These are phyloP conservation scores for Antheraea pernyi DNA, from an alignment of 1,140 invertebrate genomes.

Conservation along the genomic window DNA sequence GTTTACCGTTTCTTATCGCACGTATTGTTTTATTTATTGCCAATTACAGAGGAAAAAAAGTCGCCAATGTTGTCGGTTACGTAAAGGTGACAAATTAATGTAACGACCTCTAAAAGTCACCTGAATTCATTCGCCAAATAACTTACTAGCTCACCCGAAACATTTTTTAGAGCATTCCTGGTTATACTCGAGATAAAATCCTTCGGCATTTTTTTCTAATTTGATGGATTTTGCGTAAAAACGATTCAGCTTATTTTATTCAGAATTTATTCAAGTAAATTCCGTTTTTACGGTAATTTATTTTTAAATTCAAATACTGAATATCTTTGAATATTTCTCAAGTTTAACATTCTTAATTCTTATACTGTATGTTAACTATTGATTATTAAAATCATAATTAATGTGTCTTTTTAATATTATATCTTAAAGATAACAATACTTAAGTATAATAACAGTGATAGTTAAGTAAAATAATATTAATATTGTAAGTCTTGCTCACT, in stretches of 20 bases:
- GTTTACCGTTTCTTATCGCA: neutral
- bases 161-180: constrained; percentile 14
- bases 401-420: too few relatives aligned
- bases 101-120: neutral
- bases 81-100: neutral
- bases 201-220: constrained; percentile 18
- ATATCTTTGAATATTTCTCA: too few relatives aligned
- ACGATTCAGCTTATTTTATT: neutral
- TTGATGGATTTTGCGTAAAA: constrained; percentile 16
- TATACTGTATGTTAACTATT: too few relatives aligned
- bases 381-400: too few relatives aligned
- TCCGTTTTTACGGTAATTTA: too few relatives aligned
- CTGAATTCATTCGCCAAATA: neutral
- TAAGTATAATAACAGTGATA: too few relatives aligned
- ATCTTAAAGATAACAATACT: too few relatives aligned
- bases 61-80: neutral
- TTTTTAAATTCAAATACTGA: too few relatives aligned
- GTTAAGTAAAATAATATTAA: too few relatives aligned
- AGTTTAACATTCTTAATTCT: too few relatives aligned
- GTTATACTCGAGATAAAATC: constrained; percentile 14
- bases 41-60: neutral
- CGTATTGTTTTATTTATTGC: neutral
- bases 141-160: neutral
- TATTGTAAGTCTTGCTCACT: too few relatives aligned
- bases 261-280: neutral